Percentiles rank a stretch among this genome's conserved stretches.
Evolutionary conservation across 2,113 vertebrate species (phyloP).

Genomic region (Rhagologus leucostigma): DNA sequence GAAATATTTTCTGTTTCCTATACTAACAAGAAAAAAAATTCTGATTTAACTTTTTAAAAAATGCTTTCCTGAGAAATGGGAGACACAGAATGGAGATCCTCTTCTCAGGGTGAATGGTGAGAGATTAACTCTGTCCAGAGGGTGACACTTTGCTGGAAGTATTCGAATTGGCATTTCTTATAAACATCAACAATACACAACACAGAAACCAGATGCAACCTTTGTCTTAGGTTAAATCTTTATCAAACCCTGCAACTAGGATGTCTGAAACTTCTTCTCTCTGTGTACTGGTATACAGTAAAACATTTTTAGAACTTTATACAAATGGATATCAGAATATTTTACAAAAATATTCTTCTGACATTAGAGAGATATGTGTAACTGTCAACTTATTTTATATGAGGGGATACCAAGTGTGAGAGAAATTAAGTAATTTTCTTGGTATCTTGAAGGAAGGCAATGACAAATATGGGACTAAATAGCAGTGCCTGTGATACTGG

Average conservation of each 20-base stretch:
- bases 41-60: background rate
- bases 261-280: background rate
- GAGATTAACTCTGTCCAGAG: background rate
- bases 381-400: background rate
- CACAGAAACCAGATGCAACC: background rate
- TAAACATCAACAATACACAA: background rate
- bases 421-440: background rate
- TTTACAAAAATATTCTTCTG: background rate
- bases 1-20: background rate
- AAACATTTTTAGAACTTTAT: background rate
- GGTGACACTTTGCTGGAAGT: background rate
- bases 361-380: background rate
- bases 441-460: background rate
- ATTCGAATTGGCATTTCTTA: background rate
- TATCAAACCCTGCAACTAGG: background rate
- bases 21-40: background rate
- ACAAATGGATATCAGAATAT: background rate
- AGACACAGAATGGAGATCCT: background rate
- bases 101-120: background rate
- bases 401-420: background rate
- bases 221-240: background rate
- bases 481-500: background rate
- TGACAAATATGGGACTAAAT: background rate
- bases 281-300: background rate
- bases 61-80: background rate